phyloP scores from a whole-genome alignment of 2,797 vertebrate genomes.

The Gallinago solitaria region DNA sequence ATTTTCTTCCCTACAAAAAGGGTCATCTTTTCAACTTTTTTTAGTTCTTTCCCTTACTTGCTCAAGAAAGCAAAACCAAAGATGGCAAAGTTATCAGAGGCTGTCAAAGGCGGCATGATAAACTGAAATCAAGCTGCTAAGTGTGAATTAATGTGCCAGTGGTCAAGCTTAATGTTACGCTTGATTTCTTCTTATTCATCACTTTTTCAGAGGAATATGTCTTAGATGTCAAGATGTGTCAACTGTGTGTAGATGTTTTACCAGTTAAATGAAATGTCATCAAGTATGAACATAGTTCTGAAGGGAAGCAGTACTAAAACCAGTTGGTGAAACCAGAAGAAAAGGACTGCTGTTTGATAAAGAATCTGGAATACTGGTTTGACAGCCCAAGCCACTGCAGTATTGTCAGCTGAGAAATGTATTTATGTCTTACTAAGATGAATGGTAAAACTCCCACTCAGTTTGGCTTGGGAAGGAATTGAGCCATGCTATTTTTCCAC shows the following conservation, averaged over 20 bases:
- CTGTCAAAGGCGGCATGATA: background rate
- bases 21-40: background rate
- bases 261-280: background rate
- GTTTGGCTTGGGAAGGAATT: background rate
- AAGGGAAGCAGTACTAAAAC: background rate
- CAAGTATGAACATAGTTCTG: background rate
- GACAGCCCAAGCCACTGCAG: background rate
- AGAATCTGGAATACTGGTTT: background rate
- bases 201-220: background rate
- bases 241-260: background rate
- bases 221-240: background rate
- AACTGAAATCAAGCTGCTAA: background rate
- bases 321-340: background rate
- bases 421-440: background rate
- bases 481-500: background rate
- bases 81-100: background rate
- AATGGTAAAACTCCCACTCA: background rate
- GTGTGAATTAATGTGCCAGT: background rate
- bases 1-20: background rate
- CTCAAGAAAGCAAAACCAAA: background rate
- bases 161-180: background rate
- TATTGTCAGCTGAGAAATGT: background rate
- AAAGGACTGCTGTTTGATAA: background rate
- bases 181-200: background rate
- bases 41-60: background rate